Evolutionary conservation across 2,888 invertebrate species (phyloP).

Genomic region (Hypselothyrea guttata): DNA sequence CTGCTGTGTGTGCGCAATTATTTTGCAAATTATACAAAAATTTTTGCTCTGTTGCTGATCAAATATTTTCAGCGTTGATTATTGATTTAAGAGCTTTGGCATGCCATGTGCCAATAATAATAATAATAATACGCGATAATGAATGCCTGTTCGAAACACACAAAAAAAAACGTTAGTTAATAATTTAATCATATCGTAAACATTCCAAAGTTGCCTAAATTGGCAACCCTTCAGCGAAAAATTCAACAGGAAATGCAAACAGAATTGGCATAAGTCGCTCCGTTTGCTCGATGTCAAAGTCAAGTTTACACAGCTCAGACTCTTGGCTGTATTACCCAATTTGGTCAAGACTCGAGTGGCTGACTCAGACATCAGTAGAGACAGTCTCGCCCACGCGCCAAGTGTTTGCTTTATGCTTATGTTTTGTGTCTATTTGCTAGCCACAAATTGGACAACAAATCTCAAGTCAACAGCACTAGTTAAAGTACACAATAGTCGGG

Average conservation of each 20-base stretch:
- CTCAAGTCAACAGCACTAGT: slow-evolving; percentile 5
- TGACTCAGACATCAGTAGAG: slow-evolving; percentile 52
- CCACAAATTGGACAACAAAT: slow-evolving; percentile 18
- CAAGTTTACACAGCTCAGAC: slow-evolving; percentile 50
- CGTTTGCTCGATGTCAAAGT: slow-evolving; percentile 51
- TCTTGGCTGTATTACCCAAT: slow-evolving; percentile 37
- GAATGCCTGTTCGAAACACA: no score
- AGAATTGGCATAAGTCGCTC: slow-evolving; percentile 20
- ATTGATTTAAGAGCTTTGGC: slow-evolving; percentile 41
- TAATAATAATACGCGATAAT: slow-evolving; percentile 18
- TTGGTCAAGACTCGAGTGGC: slow-evolving; percentile 32
- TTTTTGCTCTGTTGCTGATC: slow-evolving; percentile 17
- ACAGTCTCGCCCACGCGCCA: slow-evolving; percentile 37
- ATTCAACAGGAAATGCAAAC: slow-evolving; percentile 41
- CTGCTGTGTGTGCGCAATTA: slow-evolving; percentile 41
- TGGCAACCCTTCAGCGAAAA: slow-evolving; percentile 25
- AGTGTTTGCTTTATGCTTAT: slow-evolving; percentile 25
- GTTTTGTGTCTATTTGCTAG: slow-evolving; percentile 14
- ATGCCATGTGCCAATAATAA: slow-evolving; percentile 27
- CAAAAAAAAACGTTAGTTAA: no score
- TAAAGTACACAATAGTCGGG: neutral
- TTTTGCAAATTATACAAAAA: slow-evolving; percentile 42
- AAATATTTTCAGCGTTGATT: slow-evolving; percentile 41
- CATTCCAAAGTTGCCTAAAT: slow-evolving; percentile 18
- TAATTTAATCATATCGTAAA: neutral